Conservation (phyloP, 2,888 invertebrate genomes). For the Schrankia costaestrigalis region DNA sequence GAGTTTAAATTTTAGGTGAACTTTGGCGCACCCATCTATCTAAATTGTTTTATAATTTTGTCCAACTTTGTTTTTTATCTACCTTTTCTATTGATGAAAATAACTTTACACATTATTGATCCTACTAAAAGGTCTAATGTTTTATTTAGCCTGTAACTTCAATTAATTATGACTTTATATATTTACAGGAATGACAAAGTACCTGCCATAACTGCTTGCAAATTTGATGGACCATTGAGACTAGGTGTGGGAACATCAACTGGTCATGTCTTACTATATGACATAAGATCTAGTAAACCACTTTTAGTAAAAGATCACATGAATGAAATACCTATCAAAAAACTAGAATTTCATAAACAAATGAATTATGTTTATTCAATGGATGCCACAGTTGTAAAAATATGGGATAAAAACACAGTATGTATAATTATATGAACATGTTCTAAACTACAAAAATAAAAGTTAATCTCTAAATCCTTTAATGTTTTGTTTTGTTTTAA, state of each 20-base stretch:
- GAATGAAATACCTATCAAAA: constrained; percentile 94
- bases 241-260: constrained; percentile 96
- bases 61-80: too few species aligned
- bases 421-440: constrained; percentile 16
- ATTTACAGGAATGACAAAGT: constrained; percentile 82
- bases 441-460: too few species aligned
- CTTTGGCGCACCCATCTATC: too few species aligned
- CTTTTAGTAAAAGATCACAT: constrained; percentile 95
- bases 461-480: too few species aligned
- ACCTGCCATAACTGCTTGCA: constrained; percentile 89
- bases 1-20: too few species aligned
- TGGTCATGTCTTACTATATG: constrained; percentile 96
- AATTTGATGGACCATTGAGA: constrained; percentile 87
- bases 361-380: constrained; percentile 93
- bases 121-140: too few species aligned
- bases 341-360: constrained; percentile 90
- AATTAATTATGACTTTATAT: too few species aligned
- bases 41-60: too few species aligned
- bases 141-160: too few species aligned
- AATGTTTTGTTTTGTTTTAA: constrained; percentile 61
- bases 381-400: constrained; percentile 92
- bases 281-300: constrained; percentile 95
- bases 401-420: constrained; percentile 94
- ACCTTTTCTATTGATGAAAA: too few species aligned
- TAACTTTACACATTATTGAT: too few species aligned